Evolutionary conservation across 2,113 vertebrate genomes (phyloP).

Genomic region (Tachuris rubrigastra): DNA sequence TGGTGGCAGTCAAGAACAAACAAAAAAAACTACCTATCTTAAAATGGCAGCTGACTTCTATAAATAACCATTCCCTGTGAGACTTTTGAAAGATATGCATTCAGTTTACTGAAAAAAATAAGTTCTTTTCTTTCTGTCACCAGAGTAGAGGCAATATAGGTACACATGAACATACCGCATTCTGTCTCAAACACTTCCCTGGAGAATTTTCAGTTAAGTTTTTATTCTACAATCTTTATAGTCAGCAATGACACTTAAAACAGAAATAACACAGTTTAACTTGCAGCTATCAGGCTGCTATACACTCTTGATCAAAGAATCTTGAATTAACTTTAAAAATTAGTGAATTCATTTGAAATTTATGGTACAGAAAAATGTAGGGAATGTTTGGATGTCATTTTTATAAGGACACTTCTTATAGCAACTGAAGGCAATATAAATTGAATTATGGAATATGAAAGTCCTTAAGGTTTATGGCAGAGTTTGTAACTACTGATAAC

Average conservation of each 20-base stretch:
- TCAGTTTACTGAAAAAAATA: background rate
- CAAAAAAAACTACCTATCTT: background rate
- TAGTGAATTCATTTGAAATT: background rate
- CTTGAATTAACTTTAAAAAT: slow-evolving; percentile 21
- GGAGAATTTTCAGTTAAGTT: slow-evolving; percentile 52
- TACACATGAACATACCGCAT: slow-evolving; percentile 18
- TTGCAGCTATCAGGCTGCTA: slow-evolving; percentile 23
- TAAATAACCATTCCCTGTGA: slow-evolving; percentile 26
- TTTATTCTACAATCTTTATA: slow-evolving; percentile 38
- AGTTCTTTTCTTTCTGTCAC: slow-evolving; percentile 44
- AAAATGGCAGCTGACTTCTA: slow-evolving; percentile 18
- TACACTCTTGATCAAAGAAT: slow-evolving; percentile 1
- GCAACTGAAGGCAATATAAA: background rate
- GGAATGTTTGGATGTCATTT: background rate
- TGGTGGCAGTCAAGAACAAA: background rate
- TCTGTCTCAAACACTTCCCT: slow-evolving; percentile 32
- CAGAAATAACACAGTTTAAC: slow-evolving; percentile 46
- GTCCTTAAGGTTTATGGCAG: background rate
- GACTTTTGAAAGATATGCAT: slow-evolving; percentile 47
- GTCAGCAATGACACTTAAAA: background rate
- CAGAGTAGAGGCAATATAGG: slow-evolving; percentile 1
- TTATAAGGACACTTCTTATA: background rate
- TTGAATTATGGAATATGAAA: slow-evolving; percentile 5
- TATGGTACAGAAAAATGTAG: slow-evolving; percentile 2
- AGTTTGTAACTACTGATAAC: background rate